Evolutionary conservation across 2,888 invertebrate species (phyloP), one percentile per base, ranked within the genome.

Genomic region (Stenotaenia linearis): DNA sequence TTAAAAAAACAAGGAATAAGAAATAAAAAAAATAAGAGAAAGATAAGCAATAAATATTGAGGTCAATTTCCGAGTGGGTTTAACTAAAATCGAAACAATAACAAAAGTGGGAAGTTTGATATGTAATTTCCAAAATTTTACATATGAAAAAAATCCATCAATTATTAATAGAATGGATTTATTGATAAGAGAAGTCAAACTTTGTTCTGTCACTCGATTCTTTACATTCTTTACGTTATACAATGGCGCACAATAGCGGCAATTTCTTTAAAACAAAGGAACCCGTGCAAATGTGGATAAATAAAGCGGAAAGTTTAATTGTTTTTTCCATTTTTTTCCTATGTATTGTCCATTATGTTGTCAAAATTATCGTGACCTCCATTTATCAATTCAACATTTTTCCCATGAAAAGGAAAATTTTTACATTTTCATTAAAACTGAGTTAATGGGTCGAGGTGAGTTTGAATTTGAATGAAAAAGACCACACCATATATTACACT

Each of bases 381-480:
- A 56, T 56, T 56, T 56, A 56, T 23, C 9, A 2, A 56, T 56
- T 21, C 2, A 56, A 12, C 7, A 6, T 56, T 6, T 56, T 56
- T 56, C 56, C 2, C 56, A 21, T 9, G 56, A 5, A 56, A 56
- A 56, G 18, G 9, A 56, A 56, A 56, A 21, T 56, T 4, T 56
- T 6, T 56, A 56, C 3, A 56, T 21, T 23, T 56, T 56, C 56
- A 37, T 37, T 37, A 56, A 56, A 56, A 56, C 56, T 56, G n/a
- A 56, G 56, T 56, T 56, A 56, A 56, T 56, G 56, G 56, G 56
- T 56, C 56, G 56, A 56, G 56, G 56, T 56, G 56, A 56, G 56
- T 56, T 21, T 18, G 5, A 21, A 56, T 56, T 56, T 10, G 2
- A 18, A 56, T n/a, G 50, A 50, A 56, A 56, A 56, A 2, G 21